Conservation (phyloP, 2,888 invertebrate genomes). For the Drymonia ruficornis region DNA sequence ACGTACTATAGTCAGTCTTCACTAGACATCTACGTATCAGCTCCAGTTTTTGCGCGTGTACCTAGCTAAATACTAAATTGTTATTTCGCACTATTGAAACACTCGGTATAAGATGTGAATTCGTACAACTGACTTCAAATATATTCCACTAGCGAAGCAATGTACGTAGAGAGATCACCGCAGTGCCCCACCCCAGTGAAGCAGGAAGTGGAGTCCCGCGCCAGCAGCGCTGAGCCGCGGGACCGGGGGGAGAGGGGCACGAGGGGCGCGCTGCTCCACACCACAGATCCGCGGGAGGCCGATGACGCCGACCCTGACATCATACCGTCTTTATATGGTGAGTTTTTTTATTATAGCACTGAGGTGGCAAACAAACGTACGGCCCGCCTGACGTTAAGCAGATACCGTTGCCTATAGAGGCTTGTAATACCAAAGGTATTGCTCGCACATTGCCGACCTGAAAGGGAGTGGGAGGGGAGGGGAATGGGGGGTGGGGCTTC, state of each 20-base stretch:
- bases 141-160: slow-evolving; percentile 60
- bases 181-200: slow-evolving; percentile 75
- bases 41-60: too few species aligned
- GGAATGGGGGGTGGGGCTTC: too few species aligned
- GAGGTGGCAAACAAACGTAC: too few species aligned
- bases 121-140: not conserved
- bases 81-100: too few species aligned
- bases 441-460: too few species aligned
- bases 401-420: too few species aligned
- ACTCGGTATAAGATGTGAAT: not conserved
- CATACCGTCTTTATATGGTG: slow-evolving; percentile 95
- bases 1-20: too few species aligned
- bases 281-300: slow-evolving; percentile 67
- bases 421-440: too few species aligned
- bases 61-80: too few species aligned
- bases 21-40: too few species aligned
- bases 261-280: slow-evolving; percentile 68
- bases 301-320: slow-evolving; percentile 94
- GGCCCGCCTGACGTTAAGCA: too few species aligned
- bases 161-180: slow-evolving; percentile 71
- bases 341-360: slow-evolving; percentile 63
- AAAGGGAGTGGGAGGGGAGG: too few species aligned
- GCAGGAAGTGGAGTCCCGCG: slow-evolving; percentile 82
- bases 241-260: slow-evolving; percentile 67
- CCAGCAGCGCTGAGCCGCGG: slow-evolving; percentile 76